Percentiles rank a stretch among this genome's conserved stretches.
Evolutionary conservation across 2,113 vertebrate species (phyloP).

Genomic region (Erinaceus europaeus): DNA sequence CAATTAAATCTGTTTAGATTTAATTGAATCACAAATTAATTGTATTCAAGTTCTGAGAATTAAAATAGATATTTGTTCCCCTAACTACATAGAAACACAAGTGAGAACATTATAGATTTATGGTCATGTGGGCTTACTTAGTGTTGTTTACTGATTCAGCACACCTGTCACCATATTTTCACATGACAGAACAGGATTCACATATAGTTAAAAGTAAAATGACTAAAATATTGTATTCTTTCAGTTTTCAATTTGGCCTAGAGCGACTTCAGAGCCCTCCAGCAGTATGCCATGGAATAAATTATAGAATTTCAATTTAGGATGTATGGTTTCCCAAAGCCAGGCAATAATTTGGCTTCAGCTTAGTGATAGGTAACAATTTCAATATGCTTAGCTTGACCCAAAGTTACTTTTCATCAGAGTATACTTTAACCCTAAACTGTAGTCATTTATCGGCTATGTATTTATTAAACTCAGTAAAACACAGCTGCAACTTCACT

Average conservation of each 20-base stretch:
- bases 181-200: slow-evolving; percentile 7
- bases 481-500: background rate
- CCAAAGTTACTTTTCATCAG: slow-evolving; percentile 13
- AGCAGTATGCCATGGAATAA: background rate
- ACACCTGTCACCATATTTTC: background rate
- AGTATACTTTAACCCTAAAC: background rate
- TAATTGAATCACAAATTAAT: background rate
- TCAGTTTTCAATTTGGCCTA: background rate
- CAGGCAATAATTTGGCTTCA: slow-evolving; percentile 19
- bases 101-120: background rate
- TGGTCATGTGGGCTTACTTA: background rate
- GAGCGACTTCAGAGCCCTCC: background rate
- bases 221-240: slow-evolving; percentile 1
- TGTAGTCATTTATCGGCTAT: background rate
- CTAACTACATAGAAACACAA: background rate
- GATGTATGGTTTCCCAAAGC: background rate
- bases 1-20: background rate
- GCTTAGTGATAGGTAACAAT: background rate
- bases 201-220: background rate
- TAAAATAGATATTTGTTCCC: background rate
- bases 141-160: background rate
- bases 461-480: background rate
- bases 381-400: background rate
- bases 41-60: background rate
- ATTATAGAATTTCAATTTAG: slow-evolving; percentile 27